These are phyloP conservation scores for Asarcornis scutulata DNA, from an alignment of 2,113 vertebrate genomes.

Conservation along the genomic window DNA sequence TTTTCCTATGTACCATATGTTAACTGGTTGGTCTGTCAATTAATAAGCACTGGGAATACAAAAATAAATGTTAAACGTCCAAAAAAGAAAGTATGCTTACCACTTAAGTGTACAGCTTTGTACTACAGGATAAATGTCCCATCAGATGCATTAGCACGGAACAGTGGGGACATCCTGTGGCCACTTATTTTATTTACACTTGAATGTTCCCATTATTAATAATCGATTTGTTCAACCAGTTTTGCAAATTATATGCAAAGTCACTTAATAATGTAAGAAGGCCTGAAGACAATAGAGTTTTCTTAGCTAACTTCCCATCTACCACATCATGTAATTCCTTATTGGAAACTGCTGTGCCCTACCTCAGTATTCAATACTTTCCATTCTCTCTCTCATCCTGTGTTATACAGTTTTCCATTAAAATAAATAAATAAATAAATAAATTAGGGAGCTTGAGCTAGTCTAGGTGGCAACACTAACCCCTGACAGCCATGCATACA, in stretches of 20 bases:
- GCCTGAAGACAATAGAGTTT: not conserved
- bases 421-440: not conserved
- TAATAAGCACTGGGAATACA: not conserved
- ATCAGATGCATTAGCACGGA: not conserved
- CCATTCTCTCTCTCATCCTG: not conserved
- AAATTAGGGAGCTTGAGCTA: not conserved
- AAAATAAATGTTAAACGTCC: not conserved
- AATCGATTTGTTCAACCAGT: not conserved
- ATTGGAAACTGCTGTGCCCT: not conserved
- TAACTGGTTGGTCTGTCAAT: not conserved
- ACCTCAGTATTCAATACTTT: not conserved
- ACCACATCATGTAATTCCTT: not conserved
- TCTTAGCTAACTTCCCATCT: not conserved
- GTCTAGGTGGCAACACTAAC: not conserved
- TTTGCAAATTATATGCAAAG: not conserved
- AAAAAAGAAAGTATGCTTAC: not conserved
- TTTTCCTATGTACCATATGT: not conserved
- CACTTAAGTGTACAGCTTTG: not conserved
- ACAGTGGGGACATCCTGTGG: slow-evolving; percentile 70
- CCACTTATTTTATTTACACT: not conserved
- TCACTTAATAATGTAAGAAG: not conserved
- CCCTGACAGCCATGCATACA: not conserved
- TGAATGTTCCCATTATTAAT: not conserved
- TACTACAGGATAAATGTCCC: not conserved
- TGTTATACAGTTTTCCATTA: not conserved